A percentile compares a stretch with the other conserved stretches of the same genome.
These are phyloP conservation scores for Caenorhabditis briggsae DNA, from an alignment of 1,140 invertebrate genomes.

Conservation along the genomic window DNA sequence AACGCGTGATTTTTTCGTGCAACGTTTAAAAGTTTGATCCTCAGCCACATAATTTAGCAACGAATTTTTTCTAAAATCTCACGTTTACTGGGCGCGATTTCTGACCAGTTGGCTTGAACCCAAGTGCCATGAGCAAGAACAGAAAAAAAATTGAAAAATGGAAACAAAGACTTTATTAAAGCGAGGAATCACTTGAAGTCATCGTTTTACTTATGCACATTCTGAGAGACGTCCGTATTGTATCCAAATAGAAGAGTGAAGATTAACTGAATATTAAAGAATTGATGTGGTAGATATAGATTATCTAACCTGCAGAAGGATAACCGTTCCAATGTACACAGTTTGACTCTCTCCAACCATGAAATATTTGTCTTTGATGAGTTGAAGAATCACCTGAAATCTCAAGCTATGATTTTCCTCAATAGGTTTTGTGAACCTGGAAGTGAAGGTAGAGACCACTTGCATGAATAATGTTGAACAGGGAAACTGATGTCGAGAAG, in stretches of 20 bases:
- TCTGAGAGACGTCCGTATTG: neutral
- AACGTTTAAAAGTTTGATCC: too few relatives aligned
- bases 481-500: slow-evolving; percentile 14
- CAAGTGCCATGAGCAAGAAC: too few relatives aligned
- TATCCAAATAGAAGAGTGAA: slow-evolving; percentile 23
- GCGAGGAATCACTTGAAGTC: neutral
- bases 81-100: too few relatives aligned
- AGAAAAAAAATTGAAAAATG: too few relatives aligned
- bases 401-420: neutral
- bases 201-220: neutral
- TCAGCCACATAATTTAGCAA: too few relatives aligned
- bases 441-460: slow-evolving; percentile 42
- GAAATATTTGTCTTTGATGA: slow-evolving; percentile 56
- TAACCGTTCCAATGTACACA: neutral
- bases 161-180: slow-evolving; percentile 15
- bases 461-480: slow-evolving; percentile 35
- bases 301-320: slow-evolving; percentile 16
- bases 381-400: slow-evolving; percentile 34
- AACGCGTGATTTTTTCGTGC: too few relatives aligned
- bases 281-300: neutral
- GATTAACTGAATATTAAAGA: neutral
- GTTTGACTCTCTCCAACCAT: slow-evolving; percentile 10
- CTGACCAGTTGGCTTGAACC: too few relatives aligned
- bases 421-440: slow-evolving; percentile 6
- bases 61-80: too few relatives aligned